Conservation (phyloP, 2,113 vertebrate genomes). For the Charina bottae region DNA sequence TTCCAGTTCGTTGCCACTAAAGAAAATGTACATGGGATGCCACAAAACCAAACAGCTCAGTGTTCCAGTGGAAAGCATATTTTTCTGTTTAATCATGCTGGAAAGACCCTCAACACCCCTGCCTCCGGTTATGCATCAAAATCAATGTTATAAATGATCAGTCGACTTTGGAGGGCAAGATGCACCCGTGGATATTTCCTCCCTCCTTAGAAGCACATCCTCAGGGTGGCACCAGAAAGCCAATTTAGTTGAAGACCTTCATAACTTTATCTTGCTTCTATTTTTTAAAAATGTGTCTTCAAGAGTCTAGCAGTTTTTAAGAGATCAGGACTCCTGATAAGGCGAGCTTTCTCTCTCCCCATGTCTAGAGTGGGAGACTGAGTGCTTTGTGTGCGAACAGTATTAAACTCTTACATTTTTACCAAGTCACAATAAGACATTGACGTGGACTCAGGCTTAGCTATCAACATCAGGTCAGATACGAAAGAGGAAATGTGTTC, state of each 20-base stretch:
- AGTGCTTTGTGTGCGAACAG: background rate
- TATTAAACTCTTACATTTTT: slow-evolving; percentile 13
- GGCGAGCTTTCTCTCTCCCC: no score
- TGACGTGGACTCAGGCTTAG: background rate
- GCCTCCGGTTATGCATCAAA: background rate
- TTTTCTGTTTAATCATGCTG: background rate
- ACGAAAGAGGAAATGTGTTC: background rate
- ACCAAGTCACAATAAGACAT: background rate
- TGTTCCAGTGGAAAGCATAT: background rate
- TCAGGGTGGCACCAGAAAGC: slow-evolving; percentile 20
- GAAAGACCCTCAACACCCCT: background rate
- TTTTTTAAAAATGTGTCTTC: background rate
- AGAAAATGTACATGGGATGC: background rate
- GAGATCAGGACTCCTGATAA: background rate
- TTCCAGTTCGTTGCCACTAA: background rate
- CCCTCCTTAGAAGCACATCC: slow-evolving; percentile 12
- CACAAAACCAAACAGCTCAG: background rate
- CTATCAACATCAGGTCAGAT: background rate
- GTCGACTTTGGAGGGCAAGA: background rate
- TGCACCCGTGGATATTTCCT: background rate
- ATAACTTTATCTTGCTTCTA: background rate
- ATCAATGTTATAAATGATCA: background rate
- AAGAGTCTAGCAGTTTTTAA: background rate
- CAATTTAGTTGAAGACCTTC: background rate
- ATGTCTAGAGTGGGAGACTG: background rate